These are phyloP conservation scores for Magallana nippona DNA, from an alignment of 2,888 invertebrate genomes.

Conservation along the genomic window DNA sequence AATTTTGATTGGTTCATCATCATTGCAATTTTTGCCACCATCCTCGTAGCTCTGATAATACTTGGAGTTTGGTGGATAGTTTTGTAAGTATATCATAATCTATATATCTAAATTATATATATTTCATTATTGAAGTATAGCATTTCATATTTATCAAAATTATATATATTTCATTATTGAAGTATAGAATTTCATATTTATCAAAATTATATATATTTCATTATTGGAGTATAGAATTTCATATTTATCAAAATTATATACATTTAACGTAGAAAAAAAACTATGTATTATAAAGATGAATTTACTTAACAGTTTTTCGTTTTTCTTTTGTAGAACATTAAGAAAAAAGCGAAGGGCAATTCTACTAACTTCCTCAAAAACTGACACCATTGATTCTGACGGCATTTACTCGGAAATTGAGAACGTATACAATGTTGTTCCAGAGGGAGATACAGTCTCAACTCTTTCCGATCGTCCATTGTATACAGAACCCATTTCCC, in stretches of 20 bases:
- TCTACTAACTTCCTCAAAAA: background rate
- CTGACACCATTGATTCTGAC: background rate
- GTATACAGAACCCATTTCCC: background rate
- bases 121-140: too few relatives aligned
- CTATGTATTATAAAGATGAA: background rate
- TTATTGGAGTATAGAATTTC: too few relatives aligned
- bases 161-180: background rate
- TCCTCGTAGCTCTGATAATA: background rate
- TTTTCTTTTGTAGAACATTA: background rate
- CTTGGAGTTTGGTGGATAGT: constrained; percentile 10
- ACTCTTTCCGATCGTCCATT: background rate
- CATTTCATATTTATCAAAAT: background rate
- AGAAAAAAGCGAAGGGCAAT: background rate
- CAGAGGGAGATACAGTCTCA: background rate
- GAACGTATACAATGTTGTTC: background rate
- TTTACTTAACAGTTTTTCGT: background rate
- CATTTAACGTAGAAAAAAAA: too few relatives aligned
- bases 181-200: too few relatives aligned
- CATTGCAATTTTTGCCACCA: background rate
- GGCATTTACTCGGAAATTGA: constrained; percentile 4
- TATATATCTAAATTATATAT: background rate
- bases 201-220: background rate
- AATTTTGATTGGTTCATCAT: background rate
- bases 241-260: background rate
- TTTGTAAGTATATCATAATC: background rate